Evolutionary conservation across 2,113 vertebrate genomes (phyloP).

Genomic region (Grallaria varia): DNA sequence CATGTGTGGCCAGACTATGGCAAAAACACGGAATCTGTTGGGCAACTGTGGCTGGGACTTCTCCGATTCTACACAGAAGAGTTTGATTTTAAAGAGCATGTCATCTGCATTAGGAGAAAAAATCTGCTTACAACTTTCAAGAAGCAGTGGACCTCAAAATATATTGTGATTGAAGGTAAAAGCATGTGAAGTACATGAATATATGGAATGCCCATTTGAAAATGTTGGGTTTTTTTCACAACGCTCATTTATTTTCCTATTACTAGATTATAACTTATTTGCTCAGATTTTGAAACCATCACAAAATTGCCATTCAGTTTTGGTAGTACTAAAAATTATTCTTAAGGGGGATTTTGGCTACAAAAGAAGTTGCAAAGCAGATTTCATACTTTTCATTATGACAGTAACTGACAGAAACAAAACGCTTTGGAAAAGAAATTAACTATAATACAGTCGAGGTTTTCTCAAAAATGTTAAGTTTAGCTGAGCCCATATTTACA

Average conservation of each 20-base stretch:
- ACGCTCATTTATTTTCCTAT: background rate
- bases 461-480: background rate
- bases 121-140: slow-evolving; percentile 93
- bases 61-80: slow-evolving; percentile 94
- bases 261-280: background rate
- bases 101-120: slow-evolving; percentile 88
- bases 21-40: slow-evolving; percentile 86
- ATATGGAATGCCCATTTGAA: background rate
- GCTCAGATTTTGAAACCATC: background rate
- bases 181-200: background rate
- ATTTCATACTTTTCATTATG: background rate
- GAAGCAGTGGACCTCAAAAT: slow-evolving; percentile 97
- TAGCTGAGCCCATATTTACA: background rate
- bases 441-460: background rate
- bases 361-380: background rate
- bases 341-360: fast-evolving
- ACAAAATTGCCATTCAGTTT: background rate
- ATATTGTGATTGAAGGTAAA: slow-evolving; percentile 94
- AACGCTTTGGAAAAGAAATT: background rate
- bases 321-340: background rate
- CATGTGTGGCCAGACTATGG: slow-evolving; percentile 82
- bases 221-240: background rate
- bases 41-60: slow-evolving; percentile 92
- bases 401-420: background rate
- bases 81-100: slow-evolving; percentile 94